A percentile compares a stretch with the other conserved stretches of the same genome.
Evolutionary conservation across 2,113 vertebrate genomes (phyloP).

Genomic region (Oreochromis aureus): DNA sequence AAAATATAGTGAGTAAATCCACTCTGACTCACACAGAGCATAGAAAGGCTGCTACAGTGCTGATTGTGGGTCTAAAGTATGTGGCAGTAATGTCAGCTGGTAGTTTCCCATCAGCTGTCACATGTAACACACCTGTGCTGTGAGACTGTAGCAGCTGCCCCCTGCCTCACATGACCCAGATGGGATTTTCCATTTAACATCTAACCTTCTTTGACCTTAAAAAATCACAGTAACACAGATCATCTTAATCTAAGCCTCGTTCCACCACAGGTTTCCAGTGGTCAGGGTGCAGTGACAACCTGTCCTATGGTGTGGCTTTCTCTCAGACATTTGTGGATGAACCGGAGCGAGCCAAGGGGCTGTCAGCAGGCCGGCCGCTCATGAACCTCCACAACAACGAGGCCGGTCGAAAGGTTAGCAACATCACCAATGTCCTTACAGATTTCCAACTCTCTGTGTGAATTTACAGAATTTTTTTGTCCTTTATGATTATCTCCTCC

Average conservation of each 20-base stretch:
- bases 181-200: background rate
- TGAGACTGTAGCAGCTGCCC: background rate
- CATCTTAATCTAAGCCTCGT: background rate
- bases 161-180: background rate
- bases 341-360: conserved; percentile 62
- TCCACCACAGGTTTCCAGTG: conserved; percentile 73
- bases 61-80: background rate
- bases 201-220: background rate
- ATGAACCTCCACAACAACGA: conserved; percentile 78
- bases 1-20: background rate
- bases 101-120: background rate
- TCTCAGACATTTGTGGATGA: conserved; percentile 78
- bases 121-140: background rate
- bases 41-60: background rate
- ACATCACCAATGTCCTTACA: background rate
- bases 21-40: background rate
- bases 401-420: conserved; percentile 71
- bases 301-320: conserved; percentile 72
- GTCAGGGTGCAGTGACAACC: conserved; percentile 79
- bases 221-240: background rate
- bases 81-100: background rate
- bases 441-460: background rate
- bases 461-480: background rate
- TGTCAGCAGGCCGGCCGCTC: conserved; percentile 66
- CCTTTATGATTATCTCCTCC: background rate